These are phyloP conservation scores for Ormyrus labotus DNA, from an alignment of 2,888 invertebrate genomes.

Conservation along the genomic window DNA sequence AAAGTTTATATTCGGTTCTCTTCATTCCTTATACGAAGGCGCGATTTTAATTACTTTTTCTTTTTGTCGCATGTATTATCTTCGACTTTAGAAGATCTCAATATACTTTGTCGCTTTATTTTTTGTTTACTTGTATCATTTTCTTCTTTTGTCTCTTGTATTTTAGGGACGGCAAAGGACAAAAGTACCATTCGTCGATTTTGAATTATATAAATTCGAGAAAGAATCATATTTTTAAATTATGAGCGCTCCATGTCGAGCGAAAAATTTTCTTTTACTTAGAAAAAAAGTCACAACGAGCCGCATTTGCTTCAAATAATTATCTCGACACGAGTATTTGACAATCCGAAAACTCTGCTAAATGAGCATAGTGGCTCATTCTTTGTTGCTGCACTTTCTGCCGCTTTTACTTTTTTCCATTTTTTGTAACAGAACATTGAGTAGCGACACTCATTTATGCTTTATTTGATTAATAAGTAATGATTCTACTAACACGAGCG, in stretches of 20 bases:
- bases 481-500: slow-evolving; percentile 55
- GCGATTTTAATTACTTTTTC: slow-evolving; percentile 23
- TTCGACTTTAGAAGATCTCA: slow-evolving; percentile 38
- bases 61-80: slow-evolving; percentile 39
- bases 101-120: slow-evolving; percentile 38
- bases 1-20: slow-evolving; percentile 37
- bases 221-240: slow-evolving; percentile 53
- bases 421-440: slow-evolving; percentile 47
- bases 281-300: slow-evolving; percentile 70
- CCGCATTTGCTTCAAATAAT: slow-evolving; percentile 61
- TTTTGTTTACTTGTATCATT: slow-evolving; percentile 39
- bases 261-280: slow-evolving; percentile 40
- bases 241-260: slow-evolving; percentile 49
- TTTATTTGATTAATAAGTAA: slow-evolving; percentile 54
- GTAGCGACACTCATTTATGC: slow-evolving; percentile 49
- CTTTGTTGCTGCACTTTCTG: slow-evolving; percentile 20
- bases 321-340: slow-evolving; percentile 70
- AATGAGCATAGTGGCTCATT: slow-evolving; percentile 31
- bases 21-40: slow-evolving; percentile 37
- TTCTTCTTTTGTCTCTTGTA: slow-evolving; percentile 47
- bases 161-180: slow-evolving; percentile 73
- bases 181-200: slow-evolving; percentile 75
- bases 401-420: slow-evolving; percentile 23
- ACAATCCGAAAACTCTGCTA: slow-evolving; percentile 48
- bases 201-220: slow-evolving; percentile 60